Percentiles rank a stretch among this genome's conserved stretches.
Conservation (phyloP, 2,797 vertebrate genomes). For the Telmatherina bonti region DNA sequence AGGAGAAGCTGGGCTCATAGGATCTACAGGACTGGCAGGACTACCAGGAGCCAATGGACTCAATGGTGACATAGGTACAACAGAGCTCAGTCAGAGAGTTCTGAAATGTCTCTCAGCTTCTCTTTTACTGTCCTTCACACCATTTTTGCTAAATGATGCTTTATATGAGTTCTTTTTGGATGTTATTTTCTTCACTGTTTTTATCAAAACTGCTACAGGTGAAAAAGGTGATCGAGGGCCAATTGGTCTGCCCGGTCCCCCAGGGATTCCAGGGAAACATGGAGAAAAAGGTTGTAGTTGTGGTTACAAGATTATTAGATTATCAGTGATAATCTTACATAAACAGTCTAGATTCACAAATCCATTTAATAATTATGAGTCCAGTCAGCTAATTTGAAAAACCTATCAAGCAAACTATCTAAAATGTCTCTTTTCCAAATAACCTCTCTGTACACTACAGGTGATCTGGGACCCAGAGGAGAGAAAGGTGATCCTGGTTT, state of each 20-base stretch:
- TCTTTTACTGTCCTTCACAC: slow-evolving; percentile 21
- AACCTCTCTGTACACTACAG: slow-evolving; percentile 69
- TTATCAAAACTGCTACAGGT: slow-evolving; percentile 80
- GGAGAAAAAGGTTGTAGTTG: slow-evolving; percentile 87
- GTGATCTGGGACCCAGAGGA: slow-evolving; percentile 80
- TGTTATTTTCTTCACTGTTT: slow-evolving; percentile 50
- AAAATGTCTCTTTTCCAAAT: slow-evolving; percentile 11
- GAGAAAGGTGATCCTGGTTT: slow-evolving; percentile 81
- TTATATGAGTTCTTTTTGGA: slow-evolving; percentile 45
- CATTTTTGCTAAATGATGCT: slow-evolving; percentile 39
- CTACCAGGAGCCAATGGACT: slow-evolving; percentile 75
- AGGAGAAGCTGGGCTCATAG: slow-evolving; percentile 85
- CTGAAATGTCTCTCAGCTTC: slow-evolving; percentile 35
- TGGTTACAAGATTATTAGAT: not conserved
- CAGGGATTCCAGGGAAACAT: slow-evolving; percentile 88
- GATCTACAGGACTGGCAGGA: slow-evolving; percentile 81
- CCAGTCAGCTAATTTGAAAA: not conserved
- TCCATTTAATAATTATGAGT: not conserved
- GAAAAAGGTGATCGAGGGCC: slow-evolving; percentile 90
- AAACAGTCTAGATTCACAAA: not conserved
- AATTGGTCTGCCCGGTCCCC: slow-evolving; percentile 83
- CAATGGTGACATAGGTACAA: slow-evolving; percentile 80
- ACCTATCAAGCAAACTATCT: not conserved
- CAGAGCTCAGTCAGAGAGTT: slow-evolving; percentile 23
- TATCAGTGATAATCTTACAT: not conserved